phyloP scores from a whole-genome alignment of 2,888 invertebrate genomes.

The Blera fallax region DNA sequence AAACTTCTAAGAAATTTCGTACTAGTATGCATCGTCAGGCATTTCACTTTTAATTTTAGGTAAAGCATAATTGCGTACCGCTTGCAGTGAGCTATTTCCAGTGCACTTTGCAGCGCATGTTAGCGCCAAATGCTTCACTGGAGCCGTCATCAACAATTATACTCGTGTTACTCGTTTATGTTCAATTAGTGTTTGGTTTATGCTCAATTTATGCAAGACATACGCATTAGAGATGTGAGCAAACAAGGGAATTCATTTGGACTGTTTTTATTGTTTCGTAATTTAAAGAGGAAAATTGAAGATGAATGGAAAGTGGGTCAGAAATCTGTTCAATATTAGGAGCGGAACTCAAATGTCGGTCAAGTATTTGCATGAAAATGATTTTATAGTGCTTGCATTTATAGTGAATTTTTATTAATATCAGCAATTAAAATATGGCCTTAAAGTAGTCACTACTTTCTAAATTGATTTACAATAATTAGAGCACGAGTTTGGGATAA shows the following conservation, averaged over 20 bases:
- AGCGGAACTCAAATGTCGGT: constrained; percentile 6
- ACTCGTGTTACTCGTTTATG: constrained; percentile 14
- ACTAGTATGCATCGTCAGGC: neutral
- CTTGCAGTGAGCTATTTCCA: constrained; percentile 12
- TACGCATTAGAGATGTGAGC: neutral
- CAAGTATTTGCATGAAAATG: constrained; percentile 15
- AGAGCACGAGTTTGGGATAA: no score
- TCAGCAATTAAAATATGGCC: neutral
- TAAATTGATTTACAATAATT: neutral
- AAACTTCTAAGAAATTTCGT: neutral
- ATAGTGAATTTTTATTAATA: neutral
- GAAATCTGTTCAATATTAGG: constrained; percentile 27
- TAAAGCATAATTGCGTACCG: neutral
- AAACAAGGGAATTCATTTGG: neutral
- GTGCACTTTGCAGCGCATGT: neutral
- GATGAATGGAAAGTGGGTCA: constrained; percentile 26
- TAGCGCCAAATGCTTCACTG: constrained; percentile 40
- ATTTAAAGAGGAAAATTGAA: neutral
- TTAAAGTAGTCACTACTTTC: neutral
- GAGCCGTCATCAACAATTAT: constrained; percentile 38
- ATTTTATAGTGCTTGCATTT: neutral
- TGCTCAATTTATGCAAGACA: constrained; percentile 35
- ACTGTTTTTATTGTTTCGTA: neutral
- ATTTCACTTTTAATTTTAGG: neutral
- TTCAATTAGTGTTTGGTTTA: constrained; percentile 19